phyloP scores from a whole-genome alignment of 2,797 vertebrate genomes.

The Lutjanus campechanus region DNA sequence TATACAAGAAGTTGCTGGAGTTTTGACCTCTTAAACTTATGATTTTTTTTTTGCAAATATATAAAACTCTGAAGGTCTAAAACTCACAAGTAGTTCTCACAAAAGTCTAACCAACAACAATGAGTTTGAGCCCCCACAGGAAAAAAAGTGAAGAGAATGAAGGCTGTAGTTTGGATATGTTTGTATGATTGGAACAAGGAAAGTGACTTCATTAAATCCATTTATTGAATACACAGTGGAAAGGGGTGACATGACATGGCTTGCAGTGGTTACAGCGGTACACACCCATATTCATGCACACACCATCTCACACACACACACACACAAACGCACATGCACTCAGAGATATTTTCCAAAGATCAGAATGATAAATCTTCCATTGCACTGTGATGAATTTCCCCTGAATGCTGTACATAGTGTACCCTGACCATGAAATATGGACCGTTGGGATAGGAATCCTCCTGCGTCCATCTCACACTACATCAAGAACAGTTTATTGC shows the following conservation, averaged over 20 bases:
- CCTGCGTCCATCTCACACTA: constrained; percentile 58
- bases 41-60: neutral
- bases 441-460: constrained; percentile 56
- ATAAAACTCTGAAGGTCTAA: neutral
- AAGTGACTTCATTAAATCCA: constrained; percentile 36
- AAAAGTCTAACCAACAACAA: constrained; percentile 1
- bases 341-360: constrained; percentile 51
- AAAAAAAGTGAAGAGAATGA: neutral
- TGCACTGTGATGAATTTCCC: constrained; percentile 69
- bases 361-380: constrained; percentile 71
- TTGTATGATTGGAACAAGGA: constrained; percentile 19
- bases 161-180: constrained; percentile 23
- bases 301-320: constrained; percentile 3
- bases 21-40: neutral
- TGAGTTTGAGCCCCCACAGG: neutral
- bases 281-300: constrained; percentile 16
- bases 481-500: constrained; percentile 71
- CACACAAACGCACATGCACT: constrained; percentile 9
- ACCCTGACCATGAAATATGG: constrained; percentile 75
- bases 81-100: neutral
- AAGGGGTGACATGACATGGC: neutral
- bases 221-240: constrained; percentile 20
- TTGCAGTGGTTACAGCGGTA: constrained; percentile 8
- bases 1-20: neutral
- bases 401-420: constrained; percentile 64